Base-by-base conservation (phyloP, 2,797 vertebrate species). In the Bucorvus abyssinicus region DNA sequence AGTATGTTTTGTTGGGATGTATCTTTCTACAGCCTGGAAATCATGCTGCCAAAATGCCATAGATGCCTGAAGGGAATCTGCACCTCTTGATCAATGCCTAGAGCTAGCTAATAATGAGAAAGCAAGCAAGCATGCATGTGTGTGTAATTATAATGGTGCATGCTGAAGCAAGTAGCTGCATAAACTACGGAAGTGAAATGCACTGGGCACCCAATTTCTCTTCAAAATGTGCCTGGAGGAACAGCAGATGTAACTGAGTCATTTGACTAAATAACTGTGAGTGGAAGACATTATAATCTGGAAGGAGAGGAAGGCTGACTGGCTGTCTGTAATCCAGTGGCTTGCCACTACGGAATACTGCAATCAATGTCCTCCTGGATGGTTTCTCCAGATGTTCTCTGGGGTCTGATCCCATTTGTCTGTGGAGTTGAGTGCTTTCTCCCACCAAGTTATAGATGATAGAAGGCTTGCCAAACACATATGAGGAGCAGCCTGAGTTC, bases 71-170 rank as follows among this genome's bases (percentile, higher is more conserved):
- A 92, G 40, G 55, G 30, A 75, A 75, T 55, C 30, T 90, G 23
- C 4, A 64, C 16, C 19, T 42, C 44, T 56, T 85, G n/a, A 55
- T 47, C 49, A 55, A 52, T 36, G 50, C n/a, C 59, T 88, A 40
- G 21, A 90, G 40, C 14, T 34, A 82, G 36, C 5, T 87, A 65
- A 63, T 75, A 63, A 76, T 34, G 40, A 64, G 67, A 82, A 82
- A 57, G 12, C 0, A 74, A 64, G 21, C 2, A 55, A 75, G 7
- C 7, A 42, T 6, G 12, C 9, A 2, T 3, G 3, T 22, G 4
- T 78, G 17, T 74, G 14, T 24, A 68, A 55, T 38, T 75, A 52
- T 9, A 61, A 45, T 6, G 10, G 9, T 71, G 53, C 29, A n/a
- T 42, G 40, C 44, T 63, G 67, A 64, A 68, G 55, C 36, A 70